phyloP scores from a whole-genome alignment of 2,797 vertebrate genomes.

The Typhlichthys subterraneus region DNA sequence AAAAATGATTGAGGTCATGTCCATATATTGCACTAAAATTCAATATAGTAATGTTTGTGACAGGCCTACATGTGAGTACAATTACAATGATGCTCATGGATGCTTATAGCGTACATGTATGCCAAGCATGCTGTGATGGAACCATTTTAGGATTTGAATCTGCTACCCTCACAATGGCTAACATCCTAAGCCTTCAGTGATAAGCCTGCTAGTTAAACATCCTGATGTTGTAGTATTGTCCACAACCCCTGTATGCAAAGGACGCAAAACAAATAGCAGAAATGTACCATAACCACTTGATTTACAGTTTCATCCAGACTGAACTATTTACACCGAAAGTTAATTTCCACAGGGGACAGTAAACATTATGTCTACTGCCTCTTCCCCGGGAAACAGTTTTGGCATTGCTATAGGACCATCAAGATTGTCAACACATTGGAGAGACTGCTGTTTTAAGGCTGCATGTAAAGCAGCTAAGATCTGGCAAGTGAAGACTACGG shows the following conservation, averaged over 20 bases:
- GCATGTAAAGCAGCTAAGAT: not conserved
- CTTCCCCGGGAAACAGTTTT: conserved; percentile 4
- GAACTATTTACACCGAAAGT: conserved; percentile 4
- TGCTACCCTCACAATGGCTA: too few species aligned
- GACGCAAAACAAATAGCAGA: not conserved
- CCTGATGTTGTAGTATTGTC: not conserved
- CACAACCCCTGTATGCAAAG: not conserved
- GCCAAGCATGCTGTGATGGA: too few species aligned
- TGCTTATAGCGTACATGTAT: too few species aligned
- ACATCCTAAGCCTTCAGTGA: too few species aligned
- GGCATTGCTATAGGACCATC: conserved; percentile 18
- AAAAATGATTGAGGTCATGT: too few species aligned
- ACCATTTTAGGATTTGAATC: too few species aligned
- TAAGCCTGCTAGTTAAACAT: not conserved
- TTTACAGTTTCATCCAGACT: not conserved
- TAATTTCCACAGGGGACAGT: conserved; percentile 6
- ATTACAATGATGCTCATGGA: too few species aligned
- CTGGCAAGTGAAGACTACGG: conserved; percentile 5
- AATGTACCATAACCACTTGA: not conserved
- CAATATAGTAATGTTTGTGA: too few species aligned
- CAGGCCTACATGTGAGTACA: too few species aligned
- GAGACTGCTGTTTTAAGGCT: conserved; percentile 4
- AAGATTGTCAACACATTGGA: conserved; percentile 22
- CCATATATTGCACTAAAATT: too few species aligned
- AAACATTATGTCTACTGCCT: conserved; percentile 6